phyloP scores from a whole-genome alignment of 2,797 vertebrate genomes.

The Acipenser ruthenus region DNA sequence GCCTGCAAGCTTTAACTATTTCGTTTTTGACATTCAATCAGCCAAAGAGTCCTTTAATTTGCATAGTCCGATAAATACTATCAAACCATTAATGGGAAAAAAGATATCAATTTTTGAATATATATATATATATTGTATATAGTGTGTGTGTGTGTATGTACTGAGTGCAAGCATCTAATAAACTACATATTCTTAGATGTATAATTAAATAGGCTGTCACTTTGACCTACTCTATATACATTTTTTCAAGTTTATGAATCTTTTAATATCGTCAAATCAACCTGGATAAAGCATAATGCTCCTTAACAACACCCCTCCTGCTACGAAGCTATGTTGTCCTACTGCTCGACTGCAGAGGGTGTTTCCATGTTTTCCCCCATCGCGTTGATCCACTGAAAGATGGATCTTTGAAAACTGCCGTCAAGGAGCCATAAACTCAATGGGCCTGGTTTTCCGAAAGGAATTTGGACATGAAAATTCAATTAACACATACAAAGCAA shows the following conservation, averaged over 20 bases:
- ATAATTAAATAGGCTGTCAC: no score
- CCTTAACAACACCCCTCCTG: no score
- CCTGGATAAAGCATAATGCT: no score
- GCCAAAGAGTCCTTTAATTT: conserved; percentile 61
- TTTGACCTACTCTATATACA: no score
- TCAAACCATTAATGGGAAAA: conserved; percentile 43
- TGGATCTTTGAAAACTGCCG: neutral
- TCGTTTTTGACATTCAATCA: conserved; percentile 61
- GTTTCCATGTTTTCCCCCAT: neutral
- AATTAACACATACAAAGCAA: conserved; percentile 8
- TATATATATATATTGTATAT: neutral
- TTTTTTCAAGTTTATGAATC: no score
- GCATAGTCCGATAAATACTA: conserved; percentile 56
- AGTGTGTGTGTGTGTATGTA: no score
- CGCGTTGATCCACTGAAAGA: neutral
- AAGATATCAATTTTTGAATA: conserved; percentile 36
- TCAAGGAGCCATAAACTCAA: neutral
- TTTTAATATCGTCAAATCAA: no score
- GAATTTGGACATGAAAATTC: conserved; percentile 11
- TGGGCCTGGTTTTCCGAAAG: conserved; percentile 2
- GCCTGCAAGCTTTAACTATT: conserved; percentile 59
- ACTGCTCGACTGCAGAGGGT: no score
- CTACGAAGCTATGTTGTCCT: no score
- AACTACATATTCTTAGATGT: no score
- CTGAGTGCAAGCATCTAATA: no score